A percentile compares a stretch with the other conserved stretches of the same genome.
These are phyloP conservation scores for Chondrilla cf. caribensis DNA, from an alignment of 37 sponge, comb jelly and placozoan species.

Conservation along the genomic window DNA sequence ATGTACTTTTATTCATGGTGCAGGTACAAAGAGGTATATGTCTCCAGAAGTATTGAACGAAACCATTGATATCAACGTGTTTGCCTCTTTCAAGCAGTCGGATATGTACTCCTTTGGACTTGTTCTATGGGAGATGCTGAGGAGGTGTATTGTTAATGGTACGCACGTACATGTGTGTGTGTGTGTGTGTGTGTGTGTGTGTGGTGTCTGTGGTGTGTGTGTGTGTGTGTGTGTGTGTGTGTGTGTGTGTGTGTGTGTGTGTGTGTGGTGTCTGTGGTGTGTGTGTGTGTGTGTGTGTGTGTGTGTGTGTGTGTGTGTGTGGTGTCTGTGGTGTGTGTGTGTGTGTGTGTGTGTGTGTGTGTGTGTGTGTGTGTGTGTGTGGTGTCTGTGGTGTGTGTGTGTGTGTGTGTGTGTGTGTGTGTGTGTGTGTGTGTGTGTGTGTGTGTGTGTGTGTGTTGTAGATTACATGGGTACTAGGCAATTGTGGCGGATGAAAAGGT, in stretches of 20 bases:
- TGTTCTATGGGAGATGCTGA: slow-evolving; percentile 87
- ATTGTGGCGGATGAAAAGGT: too few relatives aligned
- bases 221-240: slow-evolving; percentile 10
- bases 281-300: slow-evolving; percentile 10
- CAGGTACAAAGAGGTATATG: slow-evolving; percentile 91
- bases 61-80: slow-evolving; percentile 49
- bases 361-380: slow-evolving; percentile 20
- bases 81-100: slow-evolving; percentile 68
- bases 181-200: background rate
- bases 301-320: too few relatives aligned
- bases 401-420: slow-evolving; percentile 16
- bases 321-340: too few relatives aligned
- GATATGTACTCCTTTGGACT: slow-evolving; percentile 91
- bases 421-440: background rate
- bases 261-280: too few relatives aligned
- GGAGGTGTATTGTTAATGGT: slow-evolving; percentile 32
- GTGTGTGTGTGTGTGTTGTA: too few relatives aligned
- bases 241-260: too few relatives aligned
- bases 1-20: too few relatives aligned
- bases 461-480: too few relatives aligned
- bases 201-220: too few relatives aligned
- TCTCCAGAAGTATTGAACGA: slow-evolving; percentile 89
- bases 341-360: slow-evolving; percentile 16
- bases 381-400: too few relatives aligned
- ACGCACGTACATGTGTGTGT: slow-evolving; percentile 18